phyloP scores from a whole-genome alignment of 2,113 vertebrate genomes.

The Lycocorax pyrrhopterus region DNA sequence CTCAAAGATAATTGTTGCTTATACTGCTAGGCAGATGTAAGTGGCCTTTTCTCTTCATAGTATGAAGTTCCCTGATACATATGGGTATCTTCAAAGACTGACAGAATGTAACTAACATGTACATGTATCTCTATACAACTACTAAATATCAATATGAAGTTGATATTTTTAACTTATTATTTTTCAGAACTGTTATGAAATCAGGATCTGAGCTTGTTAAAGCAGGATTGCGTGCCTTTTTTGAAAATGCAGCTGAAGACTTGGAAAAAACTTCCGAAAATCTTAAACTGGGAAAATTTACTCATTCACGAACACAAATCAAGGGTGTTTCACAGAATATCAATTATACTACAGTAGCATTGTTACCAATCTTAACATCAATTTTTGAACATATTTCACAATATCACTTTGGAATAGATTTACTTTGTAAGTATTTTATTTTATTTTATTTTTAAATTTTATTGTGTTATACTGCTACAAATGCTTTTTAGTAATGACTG shows the following conservation, averaged over 20 bases:
- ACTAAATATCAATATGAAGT: not conserved
- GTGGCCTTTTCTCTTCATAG: not conserved
- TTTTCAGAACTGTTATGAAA: constrained; percentile 94
- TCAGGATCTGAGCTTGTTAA: constrained; percentile 93
- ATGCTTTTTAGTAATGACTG: not conserved
- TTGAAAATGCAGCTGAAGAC: constrained; percentile 96
- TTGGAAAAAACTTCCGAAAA: constrained; percentile 95
- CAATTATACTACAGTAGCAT: constrained; percentile 94
- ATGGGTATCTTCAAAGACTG: not conserved
- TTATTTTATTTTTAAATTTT: not conserved
- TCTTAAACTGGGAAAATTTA: constrained; percentile 95
- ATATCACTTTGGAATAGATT: constrained; percentile 90
- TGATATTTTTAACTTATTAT: not conserved
- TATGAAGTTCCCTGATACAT: not conserved
- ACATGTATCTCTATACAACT: not conserved
- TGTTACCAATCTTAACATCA: constrained; percentile 93
- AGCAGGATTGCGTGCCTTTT: constrained; percentile 89
- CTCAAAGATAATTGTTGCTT: not conserved
- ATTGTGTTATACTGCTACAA: not conserved
- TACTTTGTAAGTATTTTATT: constrained; percentile 84
- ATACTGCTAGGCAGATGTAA: not conserved
- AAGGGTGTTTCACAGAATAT: constrained; percentile 98
- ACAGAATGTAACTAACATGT: not conserved
- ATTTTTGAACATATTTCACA: constrained; percentile 96
- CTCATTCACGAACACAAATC: constrained; percentile 95